These are phyloP conservation scores for Aporophyla lueneburgensis DNA, from an alignment of 2,888 invertebrate genomes.

Conservation along the genomic window DNA sequence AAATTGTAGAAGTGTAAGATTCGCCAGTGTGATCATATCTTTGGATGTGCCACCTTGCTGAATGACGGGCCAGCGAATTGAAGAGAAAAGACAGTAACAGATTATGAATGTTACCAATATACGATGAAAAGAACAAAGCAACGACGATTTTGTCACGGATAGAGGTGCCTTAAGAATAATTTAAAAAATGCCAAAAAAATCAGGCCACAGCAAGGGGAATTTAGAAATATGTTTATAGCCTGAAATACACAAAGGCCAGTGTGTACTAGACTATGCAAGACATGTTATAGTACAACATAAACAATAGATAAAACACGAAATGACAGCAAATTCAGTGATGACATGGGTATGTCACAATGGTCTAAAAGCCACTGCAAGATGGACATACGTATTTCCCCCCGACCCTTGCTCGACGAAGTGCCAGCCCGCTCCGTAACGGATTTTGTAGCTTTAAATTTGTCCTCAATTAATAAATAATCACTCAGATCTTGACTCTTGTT, in stretches of 20 bases:
- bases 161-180: background rate
- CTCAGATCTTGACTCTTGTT: too few relatives aligned
- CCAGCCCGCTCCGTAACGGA: too few relatives aligned
- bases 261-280: background rate
- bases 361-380: too few relatives aligned
- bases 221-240: background rate
- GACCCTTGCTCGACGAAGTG: too few relatives aligned
- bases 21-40: background rate
- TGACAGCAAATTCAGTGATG: background rate
- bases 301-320: too few relatives aligned
- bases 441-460: too few relatives aligned
- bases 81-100: background rate
- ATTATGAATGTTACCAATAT: background rate
- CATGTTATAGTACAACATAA: background rate
- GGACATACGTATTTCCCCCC: too few relatives aligned
- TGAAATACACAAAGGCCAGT: too few relatives aligned
- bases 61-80: background rate
- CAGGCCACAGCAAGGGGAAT: background rate
- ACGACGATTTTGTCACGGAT: background rate
- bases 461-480: too few relatives aligned
- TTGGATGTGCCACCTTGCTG: background rate
- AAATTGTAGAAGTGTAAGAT: slow-evolving; percentile 6
- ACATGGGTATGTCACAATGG: background rate
- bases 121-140: background rate
- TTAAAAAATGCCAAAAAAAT: background rate